Evolutionary conservation across 2,888 invertebrate genomes (phyloP).

Genomic region (Hecatera dysodea): DNA sequence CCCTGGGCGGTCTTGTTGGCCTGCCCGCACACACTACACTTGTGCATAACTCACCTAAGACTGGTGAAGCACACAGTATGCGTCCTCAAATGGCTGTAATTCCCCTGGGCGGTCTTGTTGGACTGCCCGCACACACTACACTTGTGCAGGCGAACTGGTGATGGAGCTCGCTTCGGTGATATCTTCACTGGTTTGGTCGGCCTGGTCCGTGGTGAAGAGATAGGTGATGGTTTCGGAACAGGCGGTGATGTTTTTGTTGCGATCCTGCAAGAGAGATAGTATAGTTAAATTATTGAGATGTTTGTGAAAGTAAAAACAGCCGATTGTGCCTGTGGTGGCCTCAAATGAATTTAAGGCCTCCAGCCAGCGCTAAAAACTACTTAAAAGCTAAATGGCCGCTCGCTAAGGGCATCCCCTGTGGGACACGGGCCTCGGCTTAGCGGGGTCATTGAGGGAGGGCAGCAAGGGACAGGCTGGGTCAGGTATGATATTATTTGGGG

Average conservation of each 20-base stretch:
- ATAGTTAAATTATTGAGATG: no score
- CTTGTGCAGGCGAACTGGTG: not conserved
- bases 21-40: slow-evolving; percentile 70
- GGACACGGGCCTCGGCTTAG: no score
- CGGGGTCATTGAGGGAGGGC: no score
- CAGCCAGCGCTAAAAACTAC: no score
- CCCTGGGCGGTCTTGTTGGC: slow-evolving; percentile 51
- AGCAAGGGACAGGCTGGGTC: no score
- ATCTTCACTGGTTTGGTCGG: not conserved
- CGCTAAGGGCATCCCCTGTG: no score
- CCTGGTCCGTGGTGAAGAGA: not conserved
- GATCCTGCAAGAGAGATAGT: slow-evolving; percentile 30
- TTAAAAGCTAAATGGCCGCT: no score
- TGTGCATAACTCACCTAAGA: not conserved
- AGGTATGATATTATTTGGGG: no score
- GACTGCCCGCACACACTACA: slow-evolving; percentile 64
- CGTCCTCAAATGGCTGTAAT: slow-evolving; percentile 53
- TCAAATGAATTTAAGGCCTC: no score
- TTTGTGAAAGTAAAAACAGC: no score
- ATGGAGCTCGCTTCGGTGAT: not conserved
- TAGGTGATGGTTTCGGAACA: slow-evolving; percentile 4
- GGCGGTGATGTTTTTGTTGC: not conserved
- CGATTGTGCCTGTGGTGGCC: no score
- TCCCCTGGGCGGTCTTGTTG: slow-evolving; percentile 47
- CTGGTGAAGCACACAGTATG: slow-evolving; percentile 65